Base-by-base conservation (phyloP, 1,140 invertebrate genomes). In the Drosophila kohkoa region DNA sequence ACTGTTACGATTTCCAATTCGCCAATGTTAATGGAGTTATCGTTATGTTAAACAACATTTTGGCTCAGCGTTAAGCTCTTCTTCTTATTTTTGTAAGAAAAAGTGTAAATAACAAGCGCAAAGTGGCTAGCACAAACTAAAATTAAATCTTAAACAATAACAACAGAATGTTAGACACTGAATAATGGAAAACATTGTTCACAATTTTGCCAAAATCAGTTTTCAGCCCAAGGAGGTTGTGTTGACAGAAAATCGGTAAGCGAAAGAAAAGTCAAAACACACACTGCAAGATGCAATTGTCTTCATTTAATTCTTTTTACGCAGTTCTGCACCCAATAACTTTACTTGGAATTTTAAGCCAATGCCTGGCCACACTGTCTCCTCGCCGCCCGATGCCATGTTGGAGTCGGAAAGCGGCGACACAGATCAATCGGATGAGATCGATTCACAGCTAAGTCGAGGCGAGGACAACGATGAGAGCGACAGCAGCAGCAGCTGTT, bases 181-280 rank as follows among this genome's bases (percentile, higher is more conserved):
- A 63, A 77, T 63, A 83, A 87, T 87, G 82, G 85, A 87, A 52
- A 87, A 87, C 52, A 87, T 87, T 62, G 77, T 87, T 46, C 82
- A 83, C 77, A 82, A 88, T 35, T 87, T 87, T 45, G 76, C 83
- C 28, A 83, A 79, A 16, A 88, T 87, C 13, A 83, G 62, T 16
- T 80, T 87, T 72, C 85, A 88, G 51, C 69, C 82, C 15, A 81
- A 71, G 49, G 82, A 85, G 54, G 58, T 77, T 15, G 77, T 72
- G 25, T 67, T 85, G 16, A 52, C 81, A 10, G 77, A 85, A 48
- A 86, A 85, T 51, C 63, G 78, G 82, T 85, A 38, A 11, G 81
- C 1, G 8, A 2, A 2, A 16, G 0, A 15, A 3, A 15, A 16
- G 8, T 11, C 8, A n/a, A 1, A 15, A 16, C 10, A 59, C 7